phyloP scores from a whole-genome alignment of 2,113 vertebrate genomes.

The Eretmochelys imbricata region DNA sequence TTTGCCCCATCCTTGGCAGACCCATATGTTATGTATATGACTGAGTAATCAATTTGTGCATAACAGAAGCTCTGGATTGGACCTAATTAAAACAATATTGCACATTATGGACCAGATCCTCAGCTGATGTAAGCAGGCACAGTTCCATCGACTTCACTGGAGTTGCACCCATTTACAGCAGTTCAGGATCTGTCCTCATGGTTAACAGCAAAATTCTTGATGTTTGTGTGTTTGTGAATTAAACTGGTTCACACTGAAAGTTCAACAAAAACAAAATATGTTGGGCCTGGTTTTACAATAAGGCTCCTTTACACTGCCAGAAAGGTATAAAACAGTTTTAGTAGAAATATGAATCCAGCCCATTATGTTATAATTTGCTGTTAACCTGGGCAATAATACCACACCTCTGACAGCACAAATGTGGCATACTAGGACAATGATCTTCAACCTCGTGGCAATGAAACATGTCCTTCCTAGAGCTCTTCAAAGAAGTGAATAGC shows the following conservation, averaged over 20 bases:
- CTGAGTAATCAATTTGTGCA: neutral
- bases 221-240: neutral
- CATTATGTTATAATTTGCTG: neutral
- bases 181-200: neutral
- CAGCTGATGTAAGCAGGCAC: neutral
- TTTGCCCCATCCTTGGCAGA: neutral
- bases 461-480: neutral
- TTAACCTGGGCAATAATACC: neutral
- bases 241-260: neutral
- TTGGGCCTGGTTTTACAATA: neutral
- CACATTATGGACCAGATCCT: neutral
- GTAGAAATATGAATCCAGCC: neutral
- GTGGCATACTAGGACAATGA: neutral
- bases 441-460: neutral
- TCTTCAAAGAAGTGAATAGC: neutral
- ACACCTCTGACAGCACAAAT: neutral
- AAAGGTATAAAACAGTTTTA: neutral
- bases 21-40: constrained; percentile 10
- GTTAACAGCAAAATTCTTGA: neutral
- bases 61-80: constrained; percentile 3
- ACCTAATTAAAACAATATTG: constrained; percentile 17
- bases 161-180: neutral
- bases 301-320: neutral
- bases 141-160: neutral
- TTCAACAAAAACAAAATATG: neutral